A percentile compares a stretch with the other conserved stretches of the same genome.
Conservation (phyloP, 92 coral and sea anemone genomes). For the Siderastrea radians region DNA sequence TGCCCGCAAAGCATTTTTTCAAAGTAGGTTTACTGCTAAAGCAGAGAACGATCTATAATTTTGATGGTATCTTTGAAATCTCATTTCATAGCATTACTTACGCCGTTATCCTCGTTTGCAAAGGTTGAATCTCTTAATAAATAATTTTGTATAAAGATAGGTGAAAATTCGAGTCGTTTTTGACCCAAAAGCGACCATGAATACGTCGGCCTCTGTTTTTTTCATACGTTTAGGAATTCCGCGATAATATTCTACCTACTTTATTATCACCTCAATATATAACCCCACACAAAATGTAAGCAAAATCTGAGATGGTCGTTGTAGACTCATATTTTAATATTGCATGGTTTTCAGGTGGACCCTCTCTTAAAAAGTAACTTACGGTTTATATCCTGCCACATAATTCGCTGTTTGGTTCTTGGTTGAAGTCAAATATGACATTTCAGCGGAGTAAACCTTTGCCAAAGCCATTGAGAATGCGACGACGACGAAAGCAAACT, state of each 20-base stretch:
- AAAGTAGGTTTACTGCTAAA: not conserved
- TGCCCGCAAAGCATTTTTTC: not conserved
- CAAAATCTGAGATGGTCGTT: not conserved
- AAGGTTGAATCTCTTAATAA: not conserved
- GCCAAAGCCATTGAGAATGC: conserved; percentile 24
- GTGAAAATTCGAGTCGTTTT: conserved; percentile 1
- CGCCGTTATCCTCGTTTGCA: not conserved
- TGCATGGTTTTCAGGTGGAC: conserved; percentile 24
- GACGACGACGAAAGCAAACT: conserved; percentile 18
- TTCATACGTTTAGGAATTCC: too few relatives aligned
- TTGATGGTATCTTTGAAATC: not conserved
- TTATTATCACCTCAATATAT: too few relatives aligned
- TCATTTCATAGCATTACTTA: not conserved
- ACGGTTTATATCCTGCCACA: too few relatives aligned
- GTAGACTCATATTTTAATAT: conserved; percentile 19
- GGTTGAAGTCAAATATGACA: not conserved
- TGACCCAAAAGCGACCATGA: too few relatives aligned
- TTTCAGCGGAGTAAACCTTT: conserved; percentile 15
- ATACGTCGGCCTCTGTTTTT: too few relatives aligned
- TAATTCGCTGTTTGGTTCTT: too few relatives aligned
- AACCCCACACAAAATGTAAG: too few relatives aligned
- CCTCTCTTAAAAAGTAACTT: not conserved
- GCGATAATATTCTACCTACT: too few relatives aligned
- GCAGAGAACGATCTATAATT: not conserved
- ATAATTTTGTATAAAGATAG: conserved; percentile 6